These are phyloP conservation scores for Heliconius melpomene DNA, from an alignment of 1,140 invertebrate genomes.

Conservation along the genomic window DNA sequence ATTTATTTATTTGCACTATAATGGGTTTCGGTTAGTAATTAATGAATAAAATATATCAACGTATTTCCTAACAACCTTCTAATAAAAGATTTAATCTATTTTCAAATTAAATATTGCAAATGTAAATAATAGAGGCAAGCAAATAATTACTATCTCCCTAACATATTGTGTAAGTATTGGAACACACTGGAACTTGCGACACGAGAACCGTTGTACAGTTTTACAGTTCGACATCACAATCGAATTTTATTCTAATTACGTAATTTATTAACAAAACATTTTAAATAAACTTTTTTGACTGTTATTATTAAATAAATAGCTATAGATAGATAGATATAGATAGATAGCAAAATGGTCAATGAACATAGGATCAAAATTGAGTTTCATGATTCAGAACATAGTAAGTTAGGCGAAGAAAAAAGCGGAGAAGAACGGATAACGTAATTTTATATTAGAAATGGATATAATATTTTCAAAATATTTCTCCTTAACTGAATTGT, in stretches of 20 bases:
- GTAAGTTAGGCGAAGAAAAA: too few relatives aligned
- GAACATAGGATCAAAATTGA: too few relatives aligned
- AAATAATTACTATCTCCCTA: conserved; percentile 34
- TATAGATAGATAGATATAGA: too few relatives aligned
- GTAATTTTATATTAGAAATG: neutral
- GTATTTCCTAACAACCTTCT: neutral
- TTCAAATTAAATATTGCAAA: conserved; percentile 17
- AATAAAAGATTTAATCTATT: conserved; percentile 9
- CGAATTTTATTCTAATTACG: conserved; percentile 4
- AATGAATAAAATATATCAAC: neutral
- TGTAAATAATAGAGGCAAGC: conserved; percentile 31
- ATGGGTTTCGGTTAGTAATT: neutral
- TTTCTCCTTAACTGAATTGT: conserved; percentile 5
- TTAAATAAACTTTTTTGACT: neutral
- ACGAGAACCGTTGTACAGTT: conserved; percentile 37
- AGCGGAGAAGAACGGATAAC: too few relatives aligned
- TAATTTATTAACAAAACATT: neutral
- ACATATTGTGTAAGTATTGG: conserved; percentile 33
- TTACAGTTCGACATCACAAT: conserved; percentile 28
- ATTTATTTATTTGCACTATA: neutral
- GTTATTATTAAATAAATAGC: too few relatives aligned
- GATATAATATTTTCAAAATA: neutral
- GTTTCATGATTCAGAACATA: too few relatives aligned
- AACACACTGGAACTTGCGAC: conserved; percentile 33
- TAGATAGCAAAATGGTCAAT: too few relatives aligned